Base-by-base conservation (phyloP, 2,113 vertebrate species). In the Cairina moschata region DNA sequence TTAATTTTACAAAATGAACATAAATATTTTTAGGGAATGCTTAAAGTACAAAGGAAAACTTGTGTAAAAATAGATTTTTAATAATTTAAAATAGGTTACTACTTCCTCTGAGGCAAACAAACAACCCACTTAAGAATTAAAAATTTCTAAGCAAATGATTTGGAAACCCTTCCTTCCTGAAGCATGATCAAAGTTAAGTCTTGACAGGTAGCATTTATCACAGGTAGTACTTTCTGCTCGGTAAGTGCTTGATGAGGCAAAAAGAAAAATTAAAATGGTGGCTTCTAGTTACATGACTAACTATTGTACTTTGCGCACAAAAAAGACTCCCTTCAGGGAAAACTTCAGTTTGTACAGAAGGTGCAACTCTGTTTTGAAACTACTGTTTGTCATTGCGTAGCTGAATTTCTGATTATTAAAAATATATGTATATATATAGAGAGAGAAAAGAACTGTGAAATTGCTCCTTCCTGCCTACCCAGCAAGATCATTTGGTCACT, bases 31-130 rank as follows among this genome's bases (percentile, higher is more conserved):
- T 95, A 91, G 84, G 89, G 87, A 76, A 78, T 86, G 83, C 89
- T 97, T 95, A 94, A 95, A 95, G 96, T 93, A 96, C 96, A 97
- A 97, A 96, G 96, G 88, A 92, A 93, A 94, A 94, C 68, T 95
- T 88, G 87, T 96, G 94, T 97, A 97, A 98, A 98, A 97, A 96
- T 95, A 97, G 97, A 91, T 81, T 88, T 96, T 97, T 97, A 96
- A 96, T 93, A 82, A 86, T 66, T 86, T 97, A 97, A 97, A 97
- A 96, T 95, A 95, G 97, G 97, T 95, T 83, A 97, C 92, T 73
- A 36, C 94, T 97, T 97, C 92, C 96, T 98, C 96, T 95, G 91
- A 89, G 73, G 96, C 96, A 95, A 97, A 97, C 96, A 96, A 95
- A 95, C 88, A 95, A 96, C 90, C 83, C 90, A 71, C 93, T 95